Base-by-base conservation (phyloP, 2,888 invertebrate genomes). In the Eupithecia inturbata region DNA sequence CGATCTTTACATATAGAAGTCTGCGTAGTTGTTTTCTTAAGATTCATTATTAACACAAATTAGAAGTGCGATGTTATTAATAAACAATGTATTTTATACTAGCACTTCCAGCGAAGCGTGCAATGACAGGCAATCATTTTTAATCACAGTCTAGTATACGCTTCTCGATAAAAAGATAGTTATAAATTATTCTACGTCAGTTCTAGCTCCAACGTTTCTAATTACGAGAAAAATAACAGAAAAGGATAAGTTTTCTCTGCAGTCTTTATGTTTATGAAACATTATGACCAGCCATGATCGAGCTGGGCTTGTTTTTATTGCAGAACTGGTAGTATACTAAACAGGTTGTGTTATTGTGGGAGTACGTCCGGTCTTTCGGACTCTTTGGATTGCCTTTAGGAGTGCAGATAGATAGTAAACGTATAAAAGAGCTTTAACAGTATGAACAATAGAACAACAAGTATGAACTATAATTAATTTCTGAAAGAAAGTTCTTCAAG, bases 271-370 rank as follows among this genome's bases (percentile, higher is more conserved):
- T 66, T 36, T 22, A 66, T 66, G 14, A 66, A 39, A 39, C 22
- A 41, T 66, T 57, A 74, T 77, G 72, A 76, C 63, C 63, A 77
- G 57, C 41, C 72, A 57, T 74, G 26, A 70, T 74, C 41, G 53
- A 74, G 45, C 63, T n/a, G 67, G 69, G 71, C 73, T 64, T 66
- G 76, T 76, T 76, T 76, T 76, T 76, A 68, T 73, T 69, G 16
- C 19, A 69, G 49, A 76, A 76, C 78, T 3, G 39, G 76, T 75
- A n/a, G n/a, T n/a, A n/a, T n/a, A 66, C 31, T 70, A 74, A 78
- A 78, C 78, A 14, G 70, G 78, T 76, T 77, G 28, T 33, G 36
- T 39, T 67, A 67, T 53, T 57, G 68, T 76, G 71, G 71, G 67
- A 76, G 67, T 45, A 62, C 66, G 70, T 67, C 72, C 69, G 74